Conservation (phyloP, 2,797 vertebrate species). For the Mormyrus hasselquistii region DNA sequence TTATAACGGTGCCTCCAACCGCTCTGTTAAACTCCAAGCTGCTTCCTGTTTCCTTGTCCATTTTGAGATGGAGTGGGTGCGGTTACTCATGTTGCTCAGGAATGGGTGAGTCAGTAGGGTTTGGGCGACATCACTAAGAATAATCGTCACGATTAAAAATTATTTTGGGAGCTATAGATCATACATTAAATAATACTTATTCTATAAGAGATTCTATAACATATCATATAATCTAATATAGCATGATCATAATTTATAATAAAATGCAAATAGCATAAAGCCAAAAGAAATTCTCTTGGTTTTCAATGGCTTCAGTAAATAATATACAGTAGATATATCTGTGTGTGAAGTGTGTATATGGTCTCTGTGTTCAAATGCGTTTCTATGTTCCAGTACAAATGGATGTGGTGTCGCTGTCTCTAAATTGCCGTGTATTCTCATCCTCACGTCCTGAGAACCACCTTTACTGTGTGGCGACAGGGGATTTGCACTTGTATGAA, state of each 20-base stretch:
- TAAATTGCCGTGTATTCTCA: not conserved
- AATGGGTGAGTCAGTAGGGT: slow-evolving; percentile 3
- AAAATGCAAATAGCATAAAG: not conserved
- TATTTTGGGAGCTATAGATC: not conserved
- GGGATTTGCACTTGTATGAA: not conserved
- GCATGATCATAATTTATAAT: not conserved
- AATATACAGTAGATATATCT: not conserved
- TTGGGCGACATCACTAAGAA: not conserved
- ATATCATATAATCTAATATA: not conserved
- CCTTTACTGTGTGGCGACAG: not conserved
- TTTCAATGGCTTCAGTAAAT: not conserved
- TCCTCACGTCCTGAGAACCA: not conserved
- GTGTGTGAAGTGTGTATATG: not conserved
- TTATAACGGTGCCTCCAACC: not conserved
- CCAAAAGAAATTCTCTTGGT: not conserved
- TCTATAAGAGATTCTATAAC: not conserved
- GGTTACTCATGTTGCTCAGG: not conserved
- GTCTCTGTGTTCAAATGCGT: not conserved
- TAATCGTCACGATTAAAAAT: not conserved
- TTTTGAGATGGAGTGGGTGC: not conserved
- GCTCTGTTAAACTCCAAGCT: not conserved
- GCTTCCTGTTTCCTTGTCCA: not conserved
- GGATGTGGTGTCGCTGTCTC: not conserved
- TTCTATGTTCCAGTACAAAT: not conserved
- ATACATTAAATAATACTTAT: not conserved